phyloP scores from a whole-genome alignment of 2,797 vertebrate genomes.

The Yasuhikotakia modesta region DNA sequence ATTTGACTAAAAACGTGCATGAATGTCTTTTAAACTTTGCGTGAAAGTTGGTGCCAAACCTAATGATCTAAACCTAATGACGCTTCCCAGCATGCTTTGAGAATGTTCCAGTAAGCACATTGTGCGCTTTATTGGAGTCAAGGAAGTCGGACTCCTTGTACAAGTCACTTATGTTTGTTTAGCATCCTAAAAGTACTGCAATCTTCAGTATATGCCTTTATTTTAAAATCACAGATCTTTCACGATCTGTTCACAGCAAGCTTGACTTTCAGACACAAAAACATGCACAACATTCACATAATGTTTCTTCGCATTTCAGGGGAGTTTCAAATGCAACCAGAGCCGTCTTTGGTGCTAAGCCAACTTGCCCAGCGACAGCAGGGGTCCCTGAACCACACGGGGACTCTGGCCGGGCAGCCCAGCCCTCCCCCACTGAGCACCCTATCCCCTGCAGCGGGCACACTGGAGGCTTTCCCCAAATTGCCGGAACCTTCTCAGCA shows the following conservation, averaged over 20 bases:
- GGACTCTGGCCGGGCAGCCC: slow-evolving; percentile 72
- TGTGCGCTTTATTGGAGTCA: not conserved
- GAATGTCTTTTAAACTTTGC: too few species aligned
- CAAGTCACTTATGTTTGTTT: not conserved
- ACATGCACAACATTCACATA: too few species aligned
- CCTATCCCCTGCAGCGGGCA: slow-evolving; percentile 72
- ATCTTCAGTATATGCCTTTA: too few species aligned
- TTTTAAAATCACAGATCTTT: too few species aligned
- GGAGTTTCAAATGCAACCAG: slow-evolving; percentile 93
- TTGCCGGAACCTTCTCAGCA: slow-evolving; percentile 68
- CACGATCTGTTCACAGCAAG: too few species aligned
- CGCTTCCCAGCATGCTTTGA: not conserved
- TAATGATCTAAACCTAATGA: not conserved
- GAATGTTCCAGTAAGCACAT: not conserved
- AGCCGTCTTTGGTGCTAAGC: slow-evolving; percentile 94
- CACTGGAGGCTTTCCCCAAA: slow-evolving; percentile 79
- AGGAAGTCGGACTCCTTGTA: not conserved
- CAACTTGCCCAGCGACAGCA: slow-evolving; percentile 88
- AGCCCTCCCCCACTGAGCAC: slow-evolving; percentile 63
- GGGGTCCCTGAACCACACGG: slow-evolving; percentile 63
- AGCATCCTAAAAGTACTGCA: too few species aligned
- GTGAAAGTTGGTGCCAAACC: too few species aligned
- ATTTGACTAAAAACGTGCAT: too few species aligned
- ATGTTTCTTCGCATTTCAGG: slow-evolving; percentile 56
- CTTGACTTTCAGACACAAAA: too few species aligned